Base-by-base conservation (phyloP, 2,888 invertebrate species). In the Steinernema scapterisci region DNA sequence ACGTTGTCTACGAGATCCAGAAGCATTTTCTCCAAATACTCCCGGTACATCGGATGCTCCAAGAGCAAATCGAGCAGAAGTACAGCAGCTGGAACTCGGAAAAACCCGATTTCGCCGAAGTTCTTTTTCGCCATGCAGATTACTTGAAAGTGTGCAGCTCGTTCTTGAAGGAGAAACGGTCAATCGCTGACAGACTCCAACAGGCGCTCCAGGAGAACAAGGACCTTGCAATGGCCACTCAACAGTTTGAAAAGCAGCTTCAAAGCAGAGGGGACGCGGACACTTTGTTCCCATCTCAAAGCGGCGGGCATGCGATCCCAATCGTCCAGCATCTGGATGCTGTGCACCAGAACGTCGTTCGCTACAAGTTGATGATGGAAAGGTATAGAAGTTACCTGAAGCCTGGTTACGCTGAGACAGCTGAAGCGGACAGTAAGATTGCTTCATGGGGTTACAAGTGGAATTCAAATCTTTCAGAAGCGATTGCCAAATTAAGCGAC, bases 321-420 rank as follows among this genome's bases (percentile, higher is more conserved):
- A 56, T 79, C 31, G 80, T 77, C 31, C 54, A 76, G 77, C 79
- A 80, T n/a, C 45, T 80, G 72, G 82, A 82, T 70, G 75, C 75
- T 9, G 79, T 80, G 7, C 80, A 80, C 44, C 80, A 80, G 63
- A 80, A 80, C 43, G 70, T 80, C 27, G 77, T 82, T n/a, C 76
- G 82, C 70, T 86, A 85, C 76, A 84, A 83, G 72, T 75, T 84
- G 25, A 74, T 86, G 71, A 86, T 86, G 86, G 76, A 82, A 52
- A 70, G 84, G 19, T 86, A 86, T 73, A 45, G 63, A 9, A 76
- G 83, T 16, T 78, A 75, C 54, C 75, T 84, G 76, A 77, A 77
- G 3, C 51, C 74, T 19, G 80, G 75, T 46, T 72, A 70, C 23
- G 71, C 78, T 7, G 84, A 85, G 54, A 70, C 63, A 25, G 48